Evolutionary conservation across 2,113 vertebrate species (phyloP), one percentile per base, ranked within the genome.

Genomic region (Beaufortia kweichowensis): DNA sequence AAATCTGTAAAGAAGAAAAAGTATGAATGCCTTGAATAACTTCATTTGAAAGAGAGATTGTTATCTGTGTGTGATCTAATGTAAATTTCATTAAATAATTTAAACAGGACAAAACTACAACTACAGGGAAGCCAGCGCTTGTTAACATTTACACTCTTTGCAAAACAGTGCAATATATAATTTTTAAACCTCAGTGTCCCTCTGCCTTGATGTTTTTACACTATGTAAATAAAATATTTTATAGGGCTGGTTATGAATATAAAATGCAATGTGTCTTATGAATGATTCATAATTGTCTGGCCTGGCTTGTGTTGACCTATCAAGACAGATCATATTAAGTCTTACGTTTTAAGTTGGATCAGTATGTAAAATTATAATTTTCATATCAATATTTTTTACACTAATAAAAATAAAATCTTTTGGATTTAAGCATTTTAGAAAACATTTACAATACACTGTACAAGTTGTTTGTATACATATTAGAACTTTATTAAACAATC

Each of bases 401-500:
- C n/a, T n/a, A n/a, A n/a, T n/a, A n/a, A n/a, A n/a, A n/a, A n/a
- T n/a, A n/a, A n/a, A n/a, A n/a, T n/a, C n/a, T n/a, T n/a, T n/a
- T n/a, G n/a, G 35, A 35, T 10, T 39, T 39, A 7, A 39, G 11
- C 11, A 7, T 39, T 4, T 39, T 39, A 39, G 35, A 11, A 39
- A 11, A 39, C 35, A 10, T 39, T 39, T 39, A 39, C 35, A 39
- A 39, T 39, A 10, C 11, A 39, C 9, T 11, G 3, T 10, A 41
- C 15, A 43, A 43, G 59, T n/a, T 33, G 1, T 68, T 29, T 33
- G 4, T 69, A 69, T 23, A 21, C 41, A 24, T 59, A n/a, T 41
- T 57, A n/a, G 12, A 12, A 68, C 12, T 71, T 71, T 71, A 71
- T 56, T 71, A 39, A 56, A 70, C 50, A 24, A 11, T 19, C 28